phyloP scores from a whole-genome alignment of 1,140 invertebrate species.

The Brevipalpus yothersi region DNA sequence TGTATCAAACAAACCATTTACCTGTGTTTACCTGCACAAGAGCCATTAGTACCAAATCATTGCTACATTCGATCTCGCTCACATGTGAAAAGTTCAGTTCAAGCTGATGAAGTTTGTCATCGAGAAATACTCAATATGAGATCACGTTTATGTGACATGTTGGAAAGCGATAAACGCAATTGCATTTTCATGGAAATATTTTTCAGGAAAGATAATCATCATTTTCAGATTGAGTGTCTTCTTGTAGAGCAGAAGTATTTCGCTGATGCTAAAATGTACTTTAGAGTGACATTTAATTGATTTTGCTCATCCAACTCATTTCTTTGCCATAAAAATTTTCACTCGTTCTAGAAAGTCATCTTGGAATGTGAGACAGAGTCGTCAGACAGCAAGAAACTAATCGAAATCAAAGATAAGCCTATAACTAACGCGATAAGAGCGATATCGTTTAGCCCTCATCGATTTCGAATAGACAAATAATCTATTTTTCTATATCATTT shows the following conservation, averaged over 20 bases:
- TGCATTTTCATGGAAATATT: constrained; percentile 62
- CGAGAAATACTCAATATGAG: constrained; percentile 31
- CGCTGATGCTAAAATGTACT: constrained; percentile 73
- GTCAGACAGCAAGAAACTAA: constrained; percentile 81
- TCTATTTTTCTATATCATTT: neutral
- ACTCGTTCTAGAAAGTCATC: constrained; percentile 48
- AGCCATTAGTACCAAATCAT: constrained; percentile 1
- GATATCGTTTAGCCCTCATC: neutral
- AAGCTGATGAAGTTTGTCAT: constrained; percentile 3
- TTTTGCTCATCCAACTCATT: neutral
- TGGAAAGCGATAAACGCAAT: constrained; percentile 36
- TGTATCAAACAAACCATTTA: neutral
- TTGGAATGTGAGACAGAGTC: constrained; percentile 81
- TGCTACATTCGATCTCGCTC: neutral
- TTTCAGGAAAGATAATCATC: neutral
- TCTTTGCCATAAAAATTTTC: neutral
- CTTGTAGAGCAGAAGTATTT: constrained; percentile 49
- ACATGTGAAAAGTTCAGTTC: constrained; percentile 3
- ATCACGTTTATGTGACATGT: constrained; percentile 48
- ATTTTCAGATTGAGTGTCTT: neutral
- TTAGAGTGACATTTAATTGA: constrained; percentile 45
- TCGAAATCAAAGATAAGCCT: constrained; percentile 26
- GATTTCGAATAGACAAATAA: too few species aligned
- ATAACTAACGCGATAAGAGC: neutral
- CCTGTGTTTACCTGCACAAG: neutral